Evolutionary conservation across 2,888 invertebrate species (phyloP), one percentile per base, ranked within the genome.

Genomic region (Apotomis betuletana): DNA sequence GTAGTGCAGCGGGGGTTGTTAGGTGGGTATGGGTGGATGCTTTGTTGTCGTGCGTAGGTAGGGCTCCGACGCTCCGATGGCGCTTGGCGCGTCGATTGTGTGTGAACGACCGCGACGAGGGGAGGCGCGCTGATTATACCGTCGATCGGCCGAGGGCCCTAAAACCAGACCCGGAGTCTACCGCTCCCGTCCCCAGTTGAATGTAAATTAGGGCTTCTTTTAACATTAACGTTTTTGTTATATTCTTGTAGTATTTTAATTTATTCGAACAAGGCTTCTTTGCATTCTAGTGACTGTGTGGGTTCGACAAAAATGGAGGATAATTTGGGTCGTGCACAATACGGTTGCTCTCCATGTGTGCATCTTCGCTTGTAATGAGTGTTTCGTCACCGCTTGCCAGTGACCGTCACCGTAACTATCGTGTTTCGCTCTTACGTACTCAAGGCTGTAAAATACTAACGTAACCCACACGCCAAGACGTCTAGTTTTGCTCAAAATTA

Each of bases 31-130:
- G 89, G 90, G 87, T 89, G 88, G 88, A 87, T 85, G 90, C 87
- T 88, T 89, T 90, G 81, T 85, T 82, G 85, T 84, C 81, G 86
- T 89, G 90, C 89, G 92, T 91, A 90, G 92, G 90, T 87, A 89
- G 89, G 87, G 86, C 86, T 85, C 88, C 85, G 77, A 75, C 84
- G 86, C 86, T 85, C 88, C 85, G 77, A 75, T 84, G 85, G 84
- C 83, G 85, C 83, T 87, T 84, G 85, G 81, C 86, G 84, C 86
- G 87, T 87, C 89, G 88, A 88, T 89, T 90, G 89, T 91, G 91
- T 92, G 92, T 91, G 91, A 92, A 92, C 92, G 91, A 91, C 90
- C 91, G 90, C 86, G 85, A 76, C 86, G 86, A 89, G 89, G 92
- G 91, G 91, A 87, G 86, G 87, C 87, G 80, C 82, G 87, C 86